These are phyloP conservation scores for Camelus dromedarius DNA, from an alignment of 2,113 vertebrate genomes.

Conservation along the genomic window DNA sequence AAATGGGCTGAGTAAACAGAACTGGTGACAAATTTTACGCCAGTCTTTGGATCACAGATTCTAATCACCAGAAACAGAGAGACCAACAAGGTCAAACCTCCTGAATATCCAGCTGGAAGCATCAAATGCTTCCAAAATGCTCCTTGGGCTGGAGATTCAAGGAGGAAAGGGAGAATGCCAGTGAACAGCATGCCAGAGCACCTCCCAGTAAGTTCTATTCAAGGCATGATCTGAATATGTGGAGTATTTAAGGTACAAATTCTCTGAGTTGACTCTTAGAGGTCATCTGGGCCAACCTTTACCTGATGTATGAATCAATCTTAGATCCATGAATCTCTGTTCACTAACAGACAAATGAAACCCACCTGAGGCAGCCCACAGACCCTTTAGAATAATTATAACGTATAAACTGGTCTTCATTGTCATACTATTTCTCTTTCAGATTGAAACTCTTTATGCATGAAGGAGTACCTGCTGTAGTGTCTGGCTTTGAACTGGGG, in stretches of 20 bases:
- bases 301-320: neutral
- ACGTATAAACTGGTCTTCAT: neutral
- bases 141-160: neutral
- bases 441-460: neutral
- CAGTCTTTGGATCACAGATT: neutral
- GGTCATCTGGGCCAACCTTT: too few species aligned
- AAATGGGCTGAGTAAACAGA: neutral
- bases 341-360: neutral
- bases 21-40: neutral
- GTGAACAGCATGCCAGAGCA: neutral
- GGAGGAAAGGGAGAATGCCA: neutral
- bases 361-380: neutral
- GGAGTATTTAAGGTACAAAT: neutral
- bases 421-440: neutral
- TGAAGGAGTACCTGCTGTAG: neutral
- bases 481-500: neutral
- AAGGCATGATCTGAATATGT: fast-evolving
- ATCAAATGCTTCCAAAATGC: neutral
- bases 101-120: neutral
- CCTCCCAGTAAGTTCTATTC: fast-evolving
- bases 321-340: neutral
- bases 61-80: constrained; percentile 28
- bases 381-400: neutral
- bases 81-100: neutral
- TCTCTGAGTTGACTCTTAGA: neutral